phyloP scores from a whole-genome alignment of 30 jellyfish, hydroid and myxozoan species.

The Aurelia aurita complex sp. Pacific region DNA sequence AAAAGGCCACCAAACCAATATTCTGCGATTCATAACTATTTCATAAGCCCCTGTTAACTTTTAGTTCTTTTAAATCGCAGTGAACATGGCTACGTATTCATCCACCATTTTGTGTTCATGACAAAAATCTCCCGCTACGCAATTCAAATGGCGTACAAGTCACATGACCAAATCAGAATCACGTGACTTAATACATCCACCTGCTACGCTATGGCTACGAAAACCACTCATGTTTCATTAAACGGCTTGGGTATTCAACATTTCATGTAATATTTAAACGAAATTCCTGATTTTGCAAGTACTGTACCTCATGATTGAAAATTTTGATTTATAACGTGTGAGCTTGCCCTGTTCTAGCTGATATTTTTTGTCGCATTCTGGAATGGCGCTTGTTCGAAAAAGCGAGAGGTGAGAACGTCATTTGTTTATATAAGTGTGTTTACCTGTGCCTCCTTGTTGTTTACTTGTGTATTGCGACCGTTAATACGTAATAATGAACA shows the following conservation, averaged over 20 bases:
- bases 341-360: not conserved
- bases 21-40: no score
- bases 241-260: slow-evolving; percentile 58
- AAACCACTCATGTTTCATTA: slow-evolving; percentile 43
- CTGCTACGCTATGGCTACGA: slow-evolving; percentile 39
- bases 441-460: not conserved
- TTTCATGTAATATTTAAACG: slow-evolving; percentile 8
- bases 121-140: slow-evolving; percentile 40
- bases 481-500: no score
- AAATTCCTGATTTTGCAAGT: no score
- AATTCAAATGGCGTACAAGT: slow-evolving; percentile 17
- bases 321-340: slow-evolving; percentile 1
- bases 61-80: no score
- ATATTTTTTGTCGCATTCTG: not conserved
- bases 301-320: not conserved
- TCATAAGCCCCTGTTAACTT: no score
- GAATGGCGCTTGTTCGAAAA: slow-evolving; percentile 13
- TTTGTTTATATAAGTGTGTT: not conserved
- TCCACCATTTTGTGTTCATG: not conserved
- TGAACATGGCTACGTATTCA: no score
- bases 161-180: slow-evolving; percentile 41
- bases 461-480: no score
- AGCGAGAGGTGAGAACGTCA: not conserved
- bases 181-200: slow-evolving; percentile 63
- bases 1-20: no score